Base-by-base conservation (phyloP, 2,113 vertebrate genomes). In the Melospiza melodia region DNA sequence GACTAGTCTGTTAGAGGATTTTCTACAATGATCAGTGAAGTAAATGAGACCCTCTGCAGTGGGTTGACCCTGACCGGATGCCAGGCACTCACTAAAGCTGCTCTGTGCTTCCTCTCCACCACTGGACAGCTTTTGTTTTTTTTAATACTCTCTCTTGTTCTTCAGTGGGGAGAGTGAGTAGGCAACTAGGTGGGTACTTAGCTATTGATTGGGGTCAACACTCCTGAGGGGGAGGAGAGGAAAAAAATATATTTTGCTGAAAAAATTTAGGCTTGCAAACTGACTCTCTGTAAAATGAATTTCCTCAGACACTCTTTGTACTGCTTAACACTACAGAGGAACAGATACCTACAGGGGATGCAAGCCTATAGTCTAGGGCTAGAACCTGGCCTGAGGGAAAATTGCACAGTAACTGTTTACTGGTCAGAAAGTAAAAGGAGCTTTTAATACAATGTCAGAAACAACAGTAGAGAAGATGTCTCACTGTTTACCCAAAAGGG, bases 211-310 rank as follows among this genome's bases (percentile, higher is more conserved):
- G 4, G 9, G 6, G 28, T 80, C 30, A 87, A 13, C 1, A 0
- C 1, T 39, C 20, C 24, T 35, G 7, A 35, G 17, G 4, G 2
- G 2, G 2, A 48, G 14, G 15, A 48, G 7, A 5, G 11, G 17
- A 54, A 39, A 55, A 59, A 81, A n/a, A 28, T 21, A 2, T 24
- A 41, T 57, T 81, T 78, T 78, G 4, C 11, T 59, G 14, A 72
- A 90, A 90, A 82, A 83, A 7, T 5, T 33, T 25, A 43, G 18
- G 5, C 27, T 94, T 79, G 27, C 41, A 31, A 73, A 57, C 6
- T 24, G 4, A 25, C 3, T 49, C 6, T 58, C 27, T 33, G 11
- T 55, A 63, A 87, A 72, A 61, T 30, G 2, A 63, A 68, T 51
- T 72, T 27, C 17, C 66, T 21, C 58, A 39, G 49, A 55, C 48